Percentiles rank a stretch among this genome's conserved stretches.
Evolutionary conservation across 2,113 vertebrate genomes (phyloP).

Genomic region (Gymnogyps californianus): DNA sequence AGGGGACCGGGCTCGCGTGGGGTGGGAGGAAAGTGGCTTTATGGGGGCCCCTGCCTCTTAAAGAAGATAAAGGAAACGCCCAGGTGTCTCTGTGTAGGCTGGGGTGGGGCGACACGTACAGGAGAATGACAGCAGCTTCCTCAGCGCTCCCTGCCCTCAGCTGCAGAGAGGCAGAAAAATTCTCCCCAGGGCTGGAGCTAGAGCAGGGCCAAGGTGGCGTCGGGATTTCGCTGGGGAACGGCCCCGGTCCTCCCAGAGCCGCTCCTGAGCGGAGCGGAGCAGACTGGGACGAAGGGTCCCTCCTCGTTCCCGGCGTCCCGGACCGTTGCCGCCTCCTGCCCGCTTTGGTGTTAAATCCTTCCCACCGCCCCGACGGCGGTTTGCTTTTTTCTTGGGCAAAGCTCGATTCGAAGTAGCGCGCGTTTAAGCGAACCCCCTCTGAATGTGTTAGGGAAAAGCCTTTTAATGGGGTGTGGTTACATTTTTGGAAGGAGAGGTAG

Average conservation of each 20-base stretch:
- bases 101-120: rapidly evolving
- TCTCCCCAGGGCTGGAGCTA: no score
- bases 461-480: background rate
- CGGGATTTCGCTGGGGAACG: background rate
- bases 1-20: background rate
- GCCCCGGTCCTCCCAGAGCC: background rate
- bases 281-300: no score
- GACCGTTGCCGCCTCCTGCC: background rate
- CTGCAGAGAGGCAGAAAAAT: no score
- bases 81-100: background rate
- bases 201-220: background rate
- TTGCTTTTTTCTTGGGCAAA: background rate
- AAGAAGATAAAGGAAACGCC: background rate
- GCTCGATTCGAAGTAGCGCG: rapidly evolving
- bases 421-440: rapidly evolving
- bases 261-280: background rate
- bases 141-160: background rate
- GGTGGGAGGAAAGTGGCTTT: no score
- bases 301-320: background rate
- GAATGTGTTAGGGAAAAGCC: background rate
- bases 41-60: rapidly evolving
- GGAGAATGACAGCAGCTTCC: background rate
- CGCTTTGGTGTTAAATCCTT: background rate
- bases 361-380: background rate
- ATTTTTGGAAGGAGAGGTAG: rapidly evolving